These are phyloP conservation scores for Nerophis lumbriciformis DNA, from an alignment of 2,113 vertebrate species.

Conservation along the genomic window DNA sequence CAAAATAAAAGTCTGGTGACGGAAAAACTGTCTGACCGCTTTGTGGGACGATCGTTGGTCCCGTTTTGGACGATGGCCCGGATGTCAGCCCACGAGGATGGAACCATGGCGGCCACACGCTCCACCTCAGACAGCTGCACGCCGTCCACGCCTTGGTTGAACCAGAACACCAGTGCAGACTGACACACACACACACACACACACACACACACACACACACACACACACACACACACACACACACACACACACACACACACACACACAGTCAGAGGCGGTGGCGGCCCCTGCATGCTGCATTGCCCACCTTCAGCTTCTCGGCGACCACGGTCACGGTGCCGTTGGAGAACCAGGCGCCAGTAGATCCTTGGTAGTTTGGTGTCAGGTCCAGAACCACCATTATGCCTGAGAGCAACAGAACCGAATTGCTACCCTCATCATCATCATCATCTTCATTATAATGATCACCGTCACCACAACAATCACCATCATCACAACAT, in stretches of 20 bases:
- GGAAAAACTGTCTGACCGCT: conserved; percentile 33
- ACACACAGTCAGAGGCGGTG: background rate
- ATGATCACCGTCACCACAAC: no score
- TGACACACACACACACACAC: conserved; percentile 27
- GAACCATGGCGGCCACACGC: conserved; percentile 26
- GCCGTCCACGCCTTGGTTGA: conserved; percentile 71
- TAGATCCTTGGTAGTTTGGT: conserved; percentile 75
- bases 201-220: background rate
- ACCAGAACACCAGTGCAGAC: conserved; percentile 74
- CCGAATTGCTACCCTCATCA: background rate
- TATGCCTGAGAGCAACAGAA: conserved; percentile 62
- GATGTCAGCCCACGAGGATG: conserved; percentile 66
- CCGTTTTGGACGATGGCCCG: conserved; percentile 66
- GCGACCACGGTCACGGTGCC: conserved; percentile 38
- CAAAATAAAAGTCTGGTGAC: background rate
- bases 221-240: background rate
- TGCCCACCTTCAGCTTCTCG: conserved; percentile 64
- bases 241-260: background rate
- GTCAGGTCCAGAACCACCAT: conserved; percentile 80
- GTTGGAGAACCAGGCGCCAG: conserved; percentile 71
- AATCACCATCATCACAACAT: no score
- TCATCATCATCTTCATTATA: no score
- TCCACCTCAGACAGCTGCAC: conserved; percentile 71
- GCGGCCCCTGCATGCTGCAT: background rate
- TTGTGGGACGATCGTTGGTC: conserved; percentile 27